Conservation (phyloP, 2,888 invertebrate species). For the Polyploca ridens region DNA sequence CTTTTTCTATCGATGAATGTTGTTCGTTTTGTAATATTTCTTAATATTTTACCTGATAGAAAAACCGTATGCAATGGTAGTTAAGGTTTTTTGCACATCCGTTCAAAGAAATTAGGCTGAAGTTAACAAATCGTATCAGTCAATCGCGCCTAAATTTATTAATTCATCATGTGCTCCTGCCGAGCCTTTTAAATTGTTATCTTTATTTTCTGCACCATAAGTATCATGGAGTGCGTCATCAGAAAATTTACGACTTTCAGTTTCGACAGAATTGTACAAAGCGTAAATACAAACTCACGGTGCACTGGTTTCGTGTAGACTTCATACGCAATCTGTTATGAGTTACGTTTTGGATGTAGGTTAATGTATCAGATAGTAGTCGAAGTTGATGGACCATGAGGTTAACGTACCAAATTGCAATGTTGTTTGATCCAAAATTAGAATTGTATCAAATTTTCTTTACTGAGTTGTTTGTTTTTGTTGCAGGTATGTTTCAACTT, state of each 20-base stretch:
- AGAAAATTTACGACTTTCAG: constrained; percentile 61
- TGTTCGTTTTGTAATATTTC: constrained; percentile 17
- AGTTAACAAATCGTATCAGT: constrained; percentile 41
- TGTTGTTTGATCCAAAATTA: constrained; percentile 28
- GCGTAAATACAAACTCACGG: constrained; percentile 57
- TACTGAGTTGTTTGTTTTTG: constrained; percentile 46
- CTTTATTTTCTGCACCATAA: constrained; percentile 47
- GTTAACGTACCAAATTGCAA: constrained; percentile 17
- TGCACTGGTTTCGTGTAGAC: constrained; percentile 66
- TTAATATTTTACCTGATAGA: constrained; percentile 24
- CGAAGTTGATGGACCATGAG: constrained; percentile 41
- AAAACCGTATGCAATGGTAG: constrained; percentile 28
- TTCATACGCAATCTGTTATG: constrained; percentile 69
- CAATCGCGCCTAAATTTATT: constrained; percentile 34
- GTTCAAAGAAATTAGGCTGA: constrained; percentile 23
- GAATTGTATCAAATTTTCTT: constrained; percentile 31
- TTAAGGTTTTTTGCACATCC: constrained; percentile 40
- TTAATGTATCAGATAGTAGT: constrained; percentile 69
- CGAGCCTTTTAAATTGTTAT: constrained; percentile 30
- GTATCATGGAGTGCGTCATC: constrained; percentile 48
- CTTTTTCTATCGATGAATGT: background rate
- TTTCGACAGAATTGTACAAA: constrained; percentile 73
- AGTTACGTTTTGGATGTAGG: constrained; percentile 71
- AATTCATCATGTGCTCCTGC: constrained; percentile 44
- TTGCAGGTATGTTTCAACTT: constrained; percentile 56